phyloP scores from a whole-genome alignment of 2,113 vertebrate species.

The Coturnix japonica region DNA sequence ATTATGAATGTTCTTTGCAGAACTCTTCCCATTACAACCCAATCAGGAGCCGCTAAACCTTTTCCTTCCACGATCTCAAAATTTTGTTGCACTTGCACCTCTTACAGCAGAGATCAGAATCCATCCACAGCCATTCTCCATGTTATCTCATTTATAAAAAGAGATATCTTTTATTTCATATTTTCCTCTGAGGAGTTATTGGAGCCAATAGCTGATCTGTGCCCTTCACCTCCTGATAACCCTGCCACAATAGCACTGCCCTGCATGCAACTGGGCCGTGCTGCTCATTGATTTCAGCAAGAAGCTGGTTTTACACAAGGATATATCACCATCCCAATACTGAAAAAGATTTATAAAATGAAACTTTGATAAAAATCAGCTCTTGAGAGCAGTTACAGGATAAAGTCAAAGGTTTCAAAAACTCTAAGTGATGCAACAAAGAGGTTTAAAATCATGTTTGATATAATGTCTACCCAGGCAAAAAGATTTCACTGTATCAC shows the following conservation, averaged over 20 bases:
- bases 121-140: background rate
- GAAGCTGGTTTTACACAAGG: conserved; percentile 7
- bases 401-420: conserved; percentile 30
- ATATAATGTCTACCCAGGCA: background rate
- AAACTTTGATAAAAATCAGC: conserved; percentile 64
- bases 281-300: conserved; percentile 16
- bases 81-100: background rate
- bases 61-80: background rate
- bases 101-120: conserved; percentile 17
- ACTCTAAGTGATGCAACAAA: background rate
- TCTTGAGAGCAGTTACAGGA: background rate
- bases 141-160: background rate
- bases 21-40: background rate
- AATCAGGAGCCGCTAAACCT: background rate
- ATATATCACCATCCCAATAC: conserved; percentile 21
- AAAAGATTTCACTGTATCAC: background rate
- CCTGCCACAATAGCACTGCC: background rate
- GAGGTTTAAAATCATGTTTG: background rate
- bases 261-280: background rate
- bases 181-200: background rate
- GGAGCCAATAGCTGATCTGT: background rate
- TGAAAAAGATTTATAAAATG: conserved; percentile 44
- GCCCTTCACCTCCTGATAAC: conserved; percentile 55
- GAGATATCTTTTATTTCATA: background rate
- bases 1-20: background rate